These are phyloP conservation scores for Cirrhinus mrigala DNA, from an alignment of 2,797 vertebrate species.

Conservation along the genomic window DNA sequence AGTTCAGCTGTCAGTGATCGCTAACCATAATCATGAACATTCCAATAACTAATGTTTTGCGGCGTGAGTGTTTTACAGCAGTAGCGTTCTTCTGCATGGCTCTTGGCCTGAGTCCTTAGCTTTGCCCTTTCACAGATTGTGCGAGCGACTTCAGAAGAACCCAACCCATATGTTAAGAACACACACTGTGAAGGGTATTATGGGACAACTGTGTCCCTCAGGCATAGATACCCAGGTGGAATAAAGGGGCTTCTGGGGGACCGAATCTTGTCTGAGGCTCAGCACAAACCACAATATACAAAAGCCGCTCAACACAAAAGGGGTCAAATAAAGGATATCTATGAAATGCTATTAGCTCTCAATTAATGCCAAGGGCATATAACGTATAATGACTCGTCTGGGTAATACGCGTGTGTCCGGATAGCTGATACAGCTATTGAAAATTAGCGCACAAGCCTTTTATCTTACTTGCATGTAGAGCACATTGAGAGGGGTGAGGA, in stretches of 20 bases:
- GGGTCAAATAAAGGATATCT: slow-evolving; percentile 64
- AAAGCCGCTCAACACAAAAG: slow-evolving; percentile 42
- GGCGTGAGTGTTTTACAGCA: not conserved
- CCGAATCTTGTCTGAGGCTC: slow-evolving; percentile 54
- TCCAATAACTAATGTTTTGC: not conserved
- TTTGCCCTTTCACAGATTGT: slow-evolving; percentile 32
- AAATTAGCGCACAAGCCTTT: slow-evolving; percentile 21
- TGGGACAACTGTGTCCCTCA: slow-evolving; percentile 67
- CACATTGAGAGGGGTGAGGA: slow-evolving; percentile 20
- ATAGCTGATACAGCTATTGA: slow-evolving; percentile 40
- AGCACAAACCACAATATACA: slow-evolving; percentile 35
- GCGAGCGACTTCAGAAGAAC: slow-evolving; percentile 38
- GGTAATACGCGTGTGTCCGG: slow-evolving; percentile 25
- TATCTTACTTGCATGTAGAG: slow-evolving; percentile 30
- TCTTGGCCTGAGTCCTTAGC: slow-evolving; percentile 8
- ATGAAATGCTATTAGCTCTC: slow-evolving; percentile 56
- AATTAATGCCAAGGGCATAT: slow-evolving; percentile 62
- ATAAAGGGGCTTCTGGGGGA: slow-evolving; percentile 64
- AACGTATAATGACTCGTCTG: slow-evolving; percentile 58
- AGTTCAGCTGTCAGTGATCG: not conserved
- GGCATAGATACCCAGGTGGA: slow-evolving; percentile 70
- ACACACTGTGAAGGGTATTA: slow-evolving; percentile 49
- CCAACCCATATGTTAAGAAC: slow-evolving; percentile 11
- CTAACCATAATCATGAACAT: not conserved
- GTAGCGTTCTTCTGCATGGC: not conserved